These are phyloP conservation scores for Pampusana beccarii DNA, from an alignment of 2,113 vertebrate genomes.

Conservation along the genomic window DNA sequence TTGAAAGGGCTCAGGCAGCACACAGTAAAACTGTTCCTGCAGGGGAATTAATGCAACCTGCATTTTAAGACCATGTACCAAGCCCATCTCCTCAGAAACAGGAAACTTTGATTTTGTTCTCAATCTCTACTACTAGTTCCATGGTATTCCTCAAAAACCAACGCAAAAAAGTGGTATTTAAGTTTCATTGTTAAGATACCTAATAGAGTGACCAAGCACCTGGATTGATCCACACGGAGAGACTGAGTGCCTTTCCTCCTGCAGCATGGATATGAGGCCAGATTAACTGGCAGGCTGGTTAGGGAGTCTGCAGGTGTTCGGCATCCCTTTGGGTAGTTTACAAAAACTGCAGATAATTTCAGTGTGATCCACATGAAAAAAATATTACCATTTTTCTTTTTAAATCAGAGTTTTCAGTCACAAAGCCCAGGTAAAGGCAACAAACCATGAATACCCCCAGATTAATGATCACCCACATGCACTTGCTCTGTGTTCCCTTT, in stretches of 20 bases:
- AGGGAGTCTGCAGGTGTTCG: not conserved
- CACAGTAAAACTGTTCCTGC: not conserved
- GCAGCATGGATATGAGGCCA: not conserved
- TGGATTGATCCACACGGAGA: not conserved
- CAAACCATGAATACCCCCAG: not conserved
- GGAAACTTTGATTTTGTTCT: not conserved
- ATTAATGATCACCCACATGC: not conserved
- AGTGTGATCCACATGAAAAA: not conserved
- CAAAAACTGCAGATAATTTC: not conserved
- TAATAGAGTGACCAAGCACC: not conserved
- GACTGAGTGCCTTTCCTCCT: not conserved
- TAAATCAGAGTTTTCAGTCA: not conserved
- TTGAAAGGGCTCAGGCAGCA: not conserved
- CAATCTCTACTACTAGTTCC: not conserved
- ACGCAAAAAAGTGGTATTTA: not conserved
- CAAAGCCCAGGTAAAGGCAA: not conserved
- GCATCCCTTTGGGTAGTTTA: not conserved
- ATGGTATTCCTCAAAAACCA: not conserved
- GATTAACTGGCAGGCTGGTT: not conserved
- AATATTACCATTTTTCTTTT: not conserved
- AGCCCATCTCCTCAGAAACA: not conserved
- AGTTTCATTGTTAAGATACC: not conserved
- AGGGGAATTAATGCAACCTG: not conserved
- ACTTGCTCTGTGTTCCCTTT: fast-evolving
- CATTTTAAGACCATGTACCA: not conserved